phyloP scores from a whole-genome alignment of 2,113 vertebrate species.

The Rousettus leschenaultii region DNA sequence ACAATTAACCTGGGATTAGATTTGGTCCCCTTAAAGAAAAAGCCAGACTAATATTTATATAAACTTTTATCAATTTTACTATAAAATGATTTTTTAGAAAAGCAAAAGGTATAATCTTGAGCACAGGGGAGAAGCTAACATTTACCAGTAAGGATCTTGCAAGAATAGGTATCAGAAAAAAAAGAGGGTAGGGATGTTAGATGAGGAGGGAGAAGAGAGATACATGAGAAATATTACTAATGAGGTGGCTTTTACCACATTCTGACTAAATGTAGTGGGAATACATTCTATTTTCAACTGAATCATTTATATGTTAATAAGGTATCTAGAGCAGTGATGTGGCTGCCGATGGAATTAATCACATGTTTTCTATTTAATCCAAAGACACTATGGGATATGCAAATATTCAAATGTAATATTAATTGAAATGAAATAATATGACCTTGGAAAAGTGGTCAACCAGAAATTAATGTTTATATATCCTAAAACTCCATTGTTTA shows the following conservation, averaged over 20 bases:
- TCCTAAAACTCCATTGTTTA: constrained; percentile 46
- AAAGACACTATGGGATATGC: constrained; percentile 67
- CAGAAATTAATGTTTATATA: constrained; percentile 66
- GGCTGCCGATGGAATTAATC: constrained; percentile 72
- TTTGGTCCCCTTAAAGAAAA: constrained; percentile 20
- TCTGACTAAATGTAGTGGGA: constrained; percentile 64
- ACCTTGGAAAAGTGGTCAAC: constrained; percentile 66
- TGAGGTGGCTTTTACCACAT: constrained; percentile 24
- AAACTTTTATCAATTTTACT: neutral
- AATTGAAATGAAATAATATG: constrained; percentile 70
- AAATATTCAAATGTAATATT: constrained; percentile 69
- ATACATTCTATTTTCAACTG: constrained; percentile 67
- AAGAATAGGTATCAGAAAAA: neutral
- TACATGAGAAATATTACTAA: constrained; percentile 22
- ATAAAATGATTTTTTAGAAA: neutral
- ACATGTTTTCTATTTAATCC: constrained; percentile 75
- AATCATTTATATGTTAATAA: constrained; percentile 77
- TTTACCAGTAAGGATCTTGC: neutral
- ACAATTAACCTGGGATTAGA: neutral
- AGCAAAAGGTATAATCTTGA: neutral
- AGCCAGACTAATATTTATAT: neutral
- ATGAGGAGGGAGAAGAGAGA: neutral
- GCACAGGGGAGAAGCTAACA: neutral
- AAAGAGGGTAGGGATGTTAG: neutral
- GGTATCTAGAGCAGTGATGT: constrained; percentile 62